phyloP scores from a whole-genome alignment of 1,140 invertebrate species.

The Drosophila baimaii region DNA sequence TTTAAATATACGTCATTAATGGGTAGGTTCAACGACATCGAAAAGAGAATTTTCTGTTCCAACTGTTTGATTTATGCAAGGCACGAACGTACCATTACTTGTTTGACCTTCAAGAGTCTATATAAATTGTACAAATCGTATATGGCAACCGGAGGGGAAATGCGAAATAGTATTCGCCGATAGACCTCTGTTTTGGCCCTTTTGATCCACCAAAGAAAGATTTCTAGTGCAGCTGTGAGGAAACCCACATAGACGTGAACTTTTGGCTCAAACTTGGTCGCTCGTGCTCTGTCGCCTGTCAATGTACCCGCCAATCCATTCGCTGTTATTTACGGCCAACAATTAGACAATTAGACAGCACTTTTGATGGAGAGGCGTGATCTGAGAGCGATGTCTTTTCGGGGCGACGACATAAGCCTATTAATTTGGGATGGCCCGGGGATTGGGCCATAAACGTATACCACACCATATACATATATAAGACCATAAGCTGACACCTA shows the following conservation, averaged over 20 bases:
- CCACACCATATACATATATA: slow-evolving; percentile 6
- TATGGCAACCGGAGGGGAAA: slow-evolving; percentile 36
- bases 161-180: slow-evolving; percentile 23
- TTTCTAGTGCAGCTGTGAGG: slow-evolving; percentile 14
- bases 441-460: slow-evolving; percentile 33
- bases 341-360: slow-evolving; percentile 70
- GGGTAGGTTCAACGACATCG: slow-evolving; percentile 64
- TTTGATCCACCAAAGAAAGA: slow-evolving; percentile 5
- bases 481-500: slow-evolving; percentile 49
- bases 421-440: slow-evolving; percentile 47
- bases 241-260: slow-evolving; percentile 40
- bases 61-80: slow-evolving; percentile 53
- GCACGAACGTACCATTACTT: slow-evolving; percentile 65
- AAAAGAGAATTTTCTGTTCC: slow-evolving; percentile 25
- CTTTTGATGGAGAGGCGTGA: slow-evolving; percentile 51
- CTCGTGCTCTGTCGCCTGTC: slow-evolving; percentile 49
- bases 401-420: slow-evolving; percentile 62
- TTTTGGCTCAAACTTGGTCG: slow-evolving; percentile 35
- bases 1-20: slow-evolving; percentile 50
- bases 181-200: slow-evolving; percentile 6
- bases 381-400: slow-evolving; percentile 27
- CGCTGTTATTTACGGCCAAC: slow-evolving; percentile 61
- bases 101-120: slow-evolving; percentile 71
- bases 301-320: slow-evolving; percentile 43
- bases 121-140: too few species aligned